A percentile compares a stretch with the other conserved stretches of the same genome.
phyloP scores from a whole-genome alignment of 2,113 vertebrate species.

The Zingel zingel region DNA sequence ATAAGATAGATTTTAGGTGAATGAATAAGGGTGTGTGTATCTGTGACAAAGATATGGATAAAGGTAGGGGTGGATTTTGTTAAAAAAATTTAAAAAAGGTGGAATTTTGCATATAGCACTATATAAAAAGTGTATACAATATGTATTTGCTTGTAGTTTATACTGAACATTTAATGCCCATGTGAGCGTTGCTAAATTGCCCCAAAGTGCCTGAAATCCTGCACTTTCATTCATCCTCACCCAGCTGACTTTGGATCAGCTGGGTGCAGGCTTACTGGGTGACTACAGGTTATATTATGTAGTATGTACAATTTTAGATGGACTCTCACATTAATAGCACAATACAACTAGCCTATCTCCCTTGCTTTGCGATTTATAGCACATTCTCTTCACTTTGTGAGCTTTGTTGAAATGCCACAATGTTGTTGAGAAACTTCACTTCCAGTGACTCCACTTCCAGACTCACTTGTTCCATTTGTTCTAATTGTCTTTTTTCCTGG shows the following conservation, averaged over 20 bases:
- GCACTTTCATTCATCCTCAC: conserved; percentile 16
- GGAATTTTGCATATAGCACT: background rate
- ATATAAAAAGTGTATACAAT: background rate
- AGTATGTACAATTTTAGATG: background rate
- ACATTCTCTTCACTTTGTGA: background rate
- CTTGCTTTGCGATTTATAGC: background rate
- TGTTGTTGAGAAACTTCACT: background rate
- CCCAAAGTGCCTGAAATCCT: background rate
- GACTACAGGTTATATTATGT: background rate
- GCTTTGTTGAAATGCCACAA: background rate
- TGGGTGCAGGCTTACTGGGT: background rate
- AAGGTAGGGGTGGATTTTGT: too few relatives aligned
- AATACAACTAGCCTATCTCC: background rate
- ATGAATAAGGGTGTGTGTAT: background rate
- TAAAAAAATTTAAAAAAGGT: background rate
- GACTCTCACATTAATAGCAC: background rate
- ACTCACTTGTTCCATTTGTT: background rate
- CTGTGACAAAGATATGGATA: too few relatives aligned
- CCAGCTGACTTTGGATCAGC: conserved; percentile 21
- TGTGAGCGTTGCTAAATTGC: background rate
- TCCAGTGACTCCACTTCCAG: background rate
- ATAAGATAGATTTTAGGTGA: background rate
- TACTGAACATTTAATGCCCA: background rate
- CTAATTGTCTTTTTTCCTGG: background rate
- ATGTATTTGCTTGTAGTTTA: background rate